phyloP scores from a whole-genome alignment of 2,888 invertebrate genomes.

The Alsophila aescularia region DNA sequence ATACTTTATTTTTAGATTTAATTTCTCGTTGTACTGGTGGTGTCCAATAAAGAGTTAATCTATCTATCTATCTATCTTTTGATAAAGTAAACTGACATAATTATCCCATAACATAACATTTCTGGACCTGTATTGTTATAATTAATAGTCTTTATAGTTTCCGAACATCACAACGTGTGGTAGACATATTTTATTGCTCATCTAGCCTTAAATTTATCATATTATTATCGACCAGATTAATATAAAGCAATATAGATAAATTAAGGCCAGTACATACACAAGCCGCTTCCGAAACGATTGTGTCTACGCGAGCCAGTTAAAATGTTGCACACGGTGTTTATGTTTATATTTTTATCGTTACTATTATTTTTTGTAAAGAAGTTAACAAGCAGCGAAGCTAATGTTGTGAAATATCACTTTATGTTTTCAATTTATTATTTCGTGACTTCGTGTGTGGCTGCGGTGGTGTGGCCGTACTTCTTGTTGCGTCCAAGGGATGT shows the following conservation, averaged over 20 bases:
- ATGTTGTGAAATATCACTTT: slow-evolving; percentile 58
- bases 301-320: slow-evolving; percentile 41
- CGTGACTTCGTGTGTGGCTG: slow-evolving; percentile 43
- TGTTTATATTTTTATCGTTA: slow-evolving; percentile 48
- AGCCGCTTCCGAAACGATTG: slow-evolving; percentile 44
- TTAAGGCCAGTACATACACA: slow-evolving; percentile 44
- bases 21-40: too few species aligned
- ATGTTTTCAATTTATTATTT: slow-evolving; percentile 59
- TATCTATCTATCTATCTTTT: too few species aligned
- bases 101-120: too few species aligned
- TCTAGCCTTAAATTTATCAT: slow-evolving; percentile 11
- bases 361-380: slow-evolving; percentile 57
- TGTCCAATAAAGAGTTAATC: too few species aligned
- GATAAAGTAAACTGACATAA: too few species aligned
- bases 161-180: too few species aligned
- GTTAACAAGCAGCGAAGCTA: slow-evolving; percentile 55
- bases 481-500: slow-evolving; percentile 63
- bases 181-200: too few species aligned
- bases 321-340: slow-evolving; percentile 61
- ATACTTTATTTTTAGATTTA: too few species aligned
- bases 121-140: too few species aligned
- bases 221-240: slow-evolving; percentile 13
- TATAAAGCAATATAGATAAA: slow-evolving; percentile 27
- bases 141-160: too few species aligned
- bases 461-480: slow-evolving; percentile 62